phyloP scores from a whole-genome alignment of 1,140 invertebrate genomes.

The Vanessa tameamea region DNA sequence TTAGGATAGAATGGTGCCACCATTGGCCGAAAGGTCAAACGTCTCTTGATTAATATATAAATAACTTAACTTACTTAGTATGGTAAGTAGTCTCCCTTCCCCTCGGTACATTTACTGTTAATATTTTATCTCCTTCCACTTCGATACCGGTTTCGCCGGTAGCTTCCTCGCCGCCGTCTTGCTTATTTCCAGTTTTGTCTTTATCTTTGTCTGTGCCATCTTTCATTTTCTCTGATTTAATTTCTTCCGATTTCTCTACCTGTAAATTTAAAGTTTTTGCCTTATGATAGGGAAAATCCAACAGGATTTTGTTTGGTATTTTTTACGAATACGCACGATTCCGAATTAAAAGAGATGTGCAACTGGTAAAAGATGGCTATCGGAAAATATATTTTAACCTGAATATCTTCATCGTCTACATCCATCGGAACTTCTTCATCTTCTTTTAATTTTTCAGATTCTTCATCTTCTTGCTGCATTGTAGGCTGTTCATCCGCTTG shows the following conservation, averaged over 20 bases:
- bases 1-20: no score
- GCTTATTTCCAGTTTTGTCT: constrained; percentile 79
- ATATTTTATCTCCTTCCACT: constrained; percentile 88
- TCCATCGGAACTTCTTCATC: constrained; percentile 82
- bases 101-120: constrained; percentile 85
- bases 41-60: neutral
- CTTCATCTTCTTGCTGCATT: constrained; percentile 82
- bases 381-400: constrained; percentile 48
- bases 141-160: constrained; percentile 82
- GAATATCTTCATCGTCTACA: constrained; percentile 75
- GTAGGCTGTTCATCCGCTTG: constrained; percentile 89
- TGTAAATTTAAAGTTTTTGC: constrained; percentile 15
- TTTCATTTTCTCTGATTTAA: constrained; percentile 80
- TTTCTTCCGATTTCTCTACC: constrained; percentile 78
- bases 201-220: constrained; percentile 77
- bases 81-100: constrained; percentile 85
- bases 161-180: constrained; percentile 69
- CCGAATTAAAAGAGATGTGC: no score
- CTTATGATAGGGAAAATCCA: constrained; percentile 7
- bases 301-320: neutral
- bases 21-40: no score
- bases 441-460: constrained; percentile 80
- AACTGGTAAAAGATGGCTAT: no score
- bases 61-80: constrained; percentile 72
- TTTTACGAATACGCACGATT: no score